phyloP scores from a whole-genome alignment of 2,888 invertebrate genomes.

The Patella ulyssiponensis region DNA sequence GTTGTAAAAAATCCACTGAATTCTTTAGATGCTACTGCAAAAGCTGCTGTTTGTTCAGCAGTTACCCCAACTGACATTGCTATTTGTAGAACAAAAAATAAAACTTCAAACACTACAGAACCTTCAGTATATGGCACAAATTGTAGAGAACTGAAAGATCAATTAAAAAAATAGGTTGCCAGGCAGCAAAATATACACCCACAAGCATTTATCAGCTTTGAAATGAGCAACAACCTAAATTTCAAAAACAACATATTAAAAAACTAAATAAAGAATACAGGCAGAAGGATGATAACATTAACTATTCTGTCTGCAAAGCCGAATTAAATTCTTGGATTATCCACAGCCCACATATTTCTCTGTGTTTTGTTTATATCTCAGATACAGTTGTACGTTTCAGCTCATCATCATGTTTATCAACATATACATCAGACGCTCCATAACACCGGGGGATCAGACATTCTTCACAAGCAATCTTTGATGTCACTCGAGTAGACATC shows the following conservation, averaged over 20 bases:
- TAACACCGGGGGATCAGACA: no score
- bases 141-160: conserved; percentile 7
- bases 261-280: neutral
- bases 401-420: no score
- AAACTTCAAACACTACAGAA: conserved; percentile 7
- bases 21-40: conserved; percentile 18
- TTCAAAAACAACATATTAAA: neutral
- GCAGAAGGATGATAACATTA: no score
- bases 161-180: neutral
- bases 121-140: neutral
- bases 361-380: no score
- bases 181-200: neutral
- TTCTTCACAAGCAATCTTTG: no score
- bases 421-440: no score
- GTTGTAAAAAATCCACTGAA: conserved; percentile 19
- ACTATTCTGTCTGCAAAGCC: no score
- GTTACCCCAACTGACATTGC: conserved; percentile 19
- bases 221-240: neutral
- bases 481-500: no score
- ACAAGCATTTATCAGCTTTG: neutral
- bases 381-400: no score
- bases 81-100: conserved; percentile 23
- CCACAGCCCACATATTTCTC: no score
- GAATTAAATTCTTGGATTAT: no score
- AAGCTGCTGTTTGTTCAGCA: conserved; percentile 18